Evolutionary conservation across 2,888 invertebrate genomes (phyloP).

Genomic region (Balanococcus diminutus): DNA sequence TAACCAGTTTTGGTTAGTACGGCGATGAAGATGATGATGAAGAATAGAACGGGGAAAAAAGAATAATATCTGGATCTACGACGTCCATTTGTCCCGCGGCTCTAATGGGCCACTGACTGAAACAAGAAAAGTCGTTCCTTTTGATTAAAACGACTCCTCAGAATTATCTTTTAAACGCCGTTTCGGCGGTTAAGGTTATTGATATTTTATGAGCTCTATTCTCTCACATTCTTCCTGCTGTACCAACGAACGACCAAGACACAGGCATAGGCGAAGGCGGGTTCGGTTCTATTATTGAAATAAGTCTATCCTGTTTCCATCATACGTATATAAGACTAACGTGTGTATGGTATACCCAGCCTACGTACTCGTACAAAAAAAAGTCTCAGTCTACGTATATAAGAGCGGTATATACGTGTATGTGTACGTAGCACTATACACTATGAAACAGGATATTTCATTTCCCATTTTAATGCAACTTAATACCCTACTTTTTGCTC

Average conservation of each 20-base stretch:
- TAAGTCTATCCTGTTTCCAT: constrained; percentile 44
- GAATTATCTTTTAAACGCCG: constrained; percentile 46
- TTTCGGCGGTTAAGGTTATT: constrained; percentile 51
- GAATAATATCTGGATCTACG: constrained; percentile 37
- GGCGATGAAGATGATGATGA: neutral
- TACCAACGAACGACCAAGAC: neutral
- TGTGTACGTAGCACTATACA: neutral
- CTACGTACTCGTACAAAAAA: neutral
- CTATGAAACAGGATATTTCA: constrained; percentile 42
- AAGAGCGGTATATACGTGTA: neutral
- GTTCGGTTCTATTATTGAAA: constrained; percentile 35
- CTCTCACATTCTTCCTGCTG: constrained; percentile 28
- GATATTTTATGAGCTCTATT: constrained; percentile 47
- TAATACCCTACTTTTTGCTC: neutral
- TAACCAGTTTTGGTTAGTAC: constrained; percentile 43
- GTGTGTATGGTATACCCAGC: neutral
- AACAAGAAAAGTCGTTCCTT: constrained; percentile 50
- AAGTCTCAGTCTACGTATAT: neutral
- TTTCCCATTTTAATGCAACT: constrained; percentile 41
- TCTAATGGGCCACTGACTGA: constrained; percentile 50
- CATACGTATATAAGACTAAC: neutral
- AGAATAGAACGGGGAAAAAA: neutral
- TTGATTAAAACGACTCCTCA: constrained; percentile 51
- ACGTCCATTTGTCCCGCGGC: constrained; percentile 51
- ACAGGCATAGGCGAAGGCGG: constrained; percentile 41